A percentile compares a stretch with the other conserved stretches of the same genome.
These are phyloP conservation scores for Pipistrellus kuhlii DNA, from an alignment of 2,797 vertebrate genomes.

Conservation along the genomic window DNA sequence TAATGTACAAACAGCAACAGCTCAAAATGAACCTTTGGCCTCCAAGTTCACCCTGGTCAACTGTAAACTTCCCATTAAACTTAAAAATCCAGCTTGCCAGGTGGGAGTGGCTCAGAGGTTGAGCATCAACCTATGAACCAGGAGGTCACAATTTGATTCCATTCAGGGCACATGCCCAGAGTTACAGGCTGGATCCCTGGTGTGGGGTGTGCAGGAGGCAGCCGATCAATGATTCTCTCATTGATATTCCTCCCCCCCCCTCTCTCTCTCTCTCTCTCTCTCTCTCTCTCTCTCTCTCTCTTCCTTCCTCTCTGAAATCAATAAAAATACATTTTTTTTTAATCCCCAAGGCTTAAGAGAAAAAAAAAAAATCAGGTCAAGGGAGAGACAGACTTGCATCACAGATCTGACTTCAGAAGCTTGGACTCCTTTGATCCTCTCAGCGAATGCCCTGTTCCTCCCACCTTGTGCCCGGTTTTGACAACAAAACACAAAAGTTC, in stretches of 20 bases:
- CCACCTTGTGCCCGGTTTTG: not conserved
- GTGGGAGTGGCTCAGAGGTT: no score
- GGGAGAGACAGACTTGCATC: not conserved
- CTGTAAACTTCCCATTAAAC: not conserved
- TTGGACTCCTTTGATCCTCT: not conserved
- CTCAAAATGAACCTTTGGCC: not conserved
- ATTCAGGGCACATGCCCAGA: no score
- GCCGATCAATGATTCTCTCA: no score
- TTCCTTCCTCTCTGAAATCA: no score
- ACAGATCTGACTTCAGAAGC: not conserved
- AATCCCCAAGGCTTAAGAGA: not conserved
- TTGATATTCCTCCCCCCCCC: no score
- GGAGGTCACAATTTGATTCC: no score
- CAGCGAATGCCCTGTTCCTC: not conserved
- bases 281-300: no score
- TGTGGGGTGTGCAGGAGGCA: no score
- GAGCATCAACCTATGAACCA: no score
- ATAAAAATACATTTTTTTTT: no score
- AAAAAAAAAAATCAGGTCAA: not conserved
- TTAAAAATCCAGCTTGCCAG: not conserved
- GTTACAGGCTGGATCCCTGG: no score
- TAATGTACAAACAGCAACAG: not conserved
- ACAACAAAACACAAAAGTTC: not conserved
- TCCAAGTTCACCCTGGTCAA: not conserved
- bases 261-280: no score